These are phyloP conservation scores for Choloepus didactylus DNA, from an alignment of 2,797 vertebrate genomes.

Conservation along the genomic window DNA sequence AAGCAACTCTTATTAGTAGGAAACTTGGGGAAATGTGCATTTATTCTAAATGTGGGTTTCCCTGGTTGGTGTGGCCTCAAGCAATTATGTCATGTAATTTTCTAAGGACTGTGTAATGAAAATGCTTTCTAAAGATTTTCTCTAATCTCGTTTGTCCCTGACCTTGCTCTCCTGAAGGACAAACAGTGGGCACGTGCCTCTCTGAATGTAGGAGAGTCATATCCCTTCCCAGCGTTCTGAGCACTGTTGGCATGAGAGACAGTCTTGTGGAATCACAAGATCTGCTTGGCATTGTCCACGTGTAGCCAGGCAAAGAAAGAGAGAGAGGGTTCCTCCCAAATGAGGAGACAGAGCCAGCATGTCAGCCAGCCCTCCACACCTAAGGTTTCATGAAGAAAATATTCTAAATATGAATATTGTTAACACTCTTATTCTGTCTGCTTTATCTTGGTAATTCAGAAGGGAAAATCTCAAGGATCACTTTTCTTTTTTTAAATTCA, in stretches of 20 bases:
- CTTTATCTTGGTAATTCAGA: neutral
- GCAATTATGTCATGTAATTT: neutral
- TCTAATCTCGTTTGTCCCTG: neutral
- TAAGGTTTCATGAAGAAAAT: neutral
- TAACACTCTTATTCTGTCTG: neutral
- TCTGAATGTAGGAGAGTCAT: neutral
- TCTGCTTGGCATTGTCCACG: neutral
- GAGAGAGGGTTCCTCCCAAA: neutral
- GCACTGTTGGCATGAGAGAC: neutral
- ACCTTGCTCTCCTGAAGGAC: neutral
- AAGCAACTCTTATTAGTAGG: too few relatives aligned
- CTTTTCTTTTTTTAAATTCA: too few relatives aligned
- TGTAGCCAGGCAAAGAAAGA: neutral
- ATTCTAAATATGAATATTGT: neutral
- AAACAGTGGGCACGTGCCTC: neutral
- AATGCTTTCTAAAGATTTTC: neutral
- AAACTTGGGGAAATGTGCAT: too few relatives aligned
- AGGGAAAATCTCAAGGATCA: neutral
- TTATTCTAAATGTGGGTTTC: too few relatives aligned
- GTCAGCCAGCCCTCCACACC: neutral
- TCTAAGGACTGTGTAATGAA: neutral
- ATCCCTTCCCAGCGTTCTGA: neutral
- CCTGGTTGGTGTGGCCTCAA: neutral
- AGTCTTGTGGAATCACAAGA: neutral
- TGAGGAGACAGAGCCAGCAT: neutral